Evolutionary conservation across 2,888 invertebrate genomes (phyloP).

Genomic region (Acheta domesticus): DNA sequence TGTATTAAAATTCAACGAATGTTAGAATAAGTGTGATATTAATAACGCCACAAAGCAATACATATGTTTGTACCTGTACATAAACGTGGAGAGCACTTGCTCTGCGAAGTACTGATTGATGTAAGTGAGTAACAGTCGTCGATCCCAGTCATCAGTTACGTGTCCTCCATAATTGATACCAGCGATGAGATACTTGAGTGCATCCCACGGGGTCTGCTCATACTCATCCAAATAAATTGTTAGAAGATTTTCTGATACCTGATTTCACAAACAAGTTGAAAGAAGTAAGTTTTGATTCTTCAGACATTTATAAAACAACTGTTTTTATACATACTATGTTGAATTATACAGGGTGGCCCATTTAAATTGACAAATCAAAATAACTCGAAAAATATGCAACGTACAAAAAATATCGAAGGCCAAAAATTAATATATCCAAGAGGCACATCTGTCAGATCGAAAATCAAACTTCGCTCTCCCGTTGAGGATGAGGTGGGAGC

Average conservation of each 20-base stretch:
- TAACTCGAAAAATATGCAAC: too few relatives aligned
- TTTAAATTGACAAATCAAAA: too few relatives aligned
- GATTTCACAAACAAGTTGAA: slow-evolving; percentile 26
- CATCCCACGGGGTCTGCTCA: slow-evolving; percentile 81
- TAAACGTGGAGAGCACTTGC: slow-evolving; percentile 60
- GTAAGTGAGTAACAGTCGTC: slow-evolving; percentile 74
- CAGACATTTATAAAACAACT: not conserved
- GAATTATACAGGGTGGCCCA: too few relatives aligned
- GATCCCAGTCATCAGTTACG: slow-evolving; percentile 71
- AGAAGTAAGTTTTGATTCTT: not conserved
- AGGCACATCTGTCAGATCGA: too few relatives aligned
- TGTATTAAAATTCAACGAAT: too few relatives aligned
- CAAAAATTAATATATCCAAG: too few relatives aligned
- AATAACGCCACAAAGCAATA: too few relatives aligned
- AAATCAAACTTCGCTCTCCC: too few relatives aligned
- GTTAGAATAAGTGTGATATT: too few relatives aligned
- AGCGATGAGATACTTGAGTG: slow-evolving; percentile 81
- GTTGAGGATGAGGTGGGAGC: too few relatives aligned
- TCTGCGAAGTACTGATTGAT: slow-evolving; percentile 79
- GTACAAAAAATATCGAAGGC: too few relatives aligned
- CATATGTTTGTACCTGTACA: slow-evolving; percentile 55
- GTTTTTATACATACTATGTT: not conserved
- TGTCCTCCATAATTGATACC: slow-evolving; percentile 89
- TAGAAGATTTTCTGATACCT: slow-evolving; percentile 79
- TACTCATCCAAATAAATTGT: slow-evolving; percentile 82